Evolutionary conservation across 2,797 vertebrate genomes (phyloP).

Genomic region (Nyctibius grandis): DNA sequence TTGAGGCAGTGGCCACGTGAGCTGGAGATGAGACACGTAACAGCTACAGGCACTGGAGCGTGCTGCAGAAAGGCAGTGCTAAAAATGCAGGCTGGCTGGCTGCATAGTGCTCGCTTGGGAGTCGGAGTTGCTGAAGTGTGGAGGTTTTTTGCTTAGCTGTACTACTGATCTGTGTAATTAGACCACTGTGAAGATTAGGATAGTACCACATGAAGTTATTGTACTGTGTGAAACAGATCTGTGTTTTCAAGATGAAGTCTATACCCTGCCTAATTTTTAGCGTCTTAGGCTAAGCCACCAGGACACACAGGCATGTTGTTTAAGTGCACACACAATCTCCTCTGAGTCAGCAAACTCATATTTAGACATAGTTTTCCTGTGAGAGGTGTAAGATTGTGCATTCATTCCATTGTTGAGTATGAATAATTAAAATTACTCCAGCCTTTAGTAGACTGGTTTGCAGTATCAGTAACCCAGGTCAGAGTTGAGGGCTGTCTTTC

Average conservation of each 20-base stretch:
- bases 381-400: background rate
- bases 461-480: background rate
- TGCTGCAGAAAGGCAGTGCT: fast-evolving
- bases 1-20: background rate
- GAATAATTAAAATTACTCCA: background rate
- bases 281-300: background rate
- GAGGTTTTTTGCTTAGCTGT: background rate
- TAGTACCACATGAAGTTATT: background rate
- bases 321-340: background rate
- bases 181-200: background rate
- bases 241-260: background rate
- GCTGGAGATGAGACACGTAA: background rate
- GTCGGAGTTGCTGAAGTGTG: fast-evolving
- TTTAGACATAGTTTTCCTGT: background rate
- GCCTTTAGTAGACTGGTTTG: background rate
- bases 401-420: background rate
- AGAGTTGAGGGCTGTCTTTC: background rate
- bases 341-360: background rate
- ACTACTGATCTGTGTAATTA: background rate
- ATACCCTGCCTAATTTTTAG: background rate
- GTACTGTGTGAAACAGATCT: background rate
- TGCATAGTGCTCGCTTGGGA: fast-evolving
- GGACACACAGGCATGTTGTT: background rate
- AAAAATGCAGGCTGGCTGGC: background rate
- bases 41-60: fast-evolving